Evolutionary conservation across 2,797 vertebrate genomes (phyloP).

Genomic region (Naso thynnoides): DNA sequence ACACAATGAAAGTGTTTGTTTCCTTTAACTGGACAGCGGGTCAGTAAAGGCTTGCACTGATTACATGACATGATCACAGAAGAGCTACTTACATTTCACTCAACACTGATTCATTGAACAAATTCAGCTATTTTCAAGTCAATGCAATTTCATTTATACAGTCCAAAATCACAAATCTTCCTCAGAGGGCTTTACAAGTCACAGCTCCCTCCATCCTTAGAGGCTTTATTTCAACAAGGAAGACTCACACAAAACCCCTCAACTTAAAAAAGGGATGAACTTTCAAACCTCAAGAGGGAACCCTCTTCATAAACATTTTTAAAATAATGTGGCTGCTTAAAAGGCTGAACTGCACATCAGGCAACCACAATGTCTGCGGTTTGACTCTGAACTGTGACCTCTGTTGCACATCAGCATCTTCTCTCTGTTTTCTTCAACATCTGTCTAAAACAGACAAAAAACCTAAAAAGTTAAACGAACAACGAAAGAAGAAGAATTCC

Average conservation of each 20-base stretch:
- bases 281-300: background rate
- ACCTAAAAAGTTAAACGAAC: background rate
- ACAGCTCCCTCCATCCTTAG: background rate
- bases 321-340: constrained; percentile 2
- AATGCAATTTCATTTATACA: background rate
- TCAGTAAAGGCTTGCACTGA: constrained; percentile 2
- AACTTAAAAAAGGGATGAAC: background rate
- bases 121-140: background rate
- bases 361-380: background rate
- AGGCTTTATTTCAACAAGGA: background rate
- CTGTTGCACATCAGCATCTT: background rate
- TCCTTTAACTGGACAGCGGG: background rate
- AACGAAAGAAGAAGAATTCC: background rate
- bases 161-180: background rate
- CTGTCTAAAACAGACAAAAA: constrained; percentile 6
- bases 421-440: background rate
- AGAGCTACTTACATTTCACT: background rate
- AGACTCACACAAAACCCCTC: background rate
- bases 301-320: constrained; percentile 7
- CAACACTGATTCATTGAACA: background rate
- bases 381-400: constrained; percentile 17
- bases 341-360: background rate
- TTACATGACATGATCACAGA: constrained; percentile 11
- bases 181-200: background rate
- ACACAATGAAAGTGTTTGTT: background rate